A percentile compares a stretch with the other conserved stretches of the same genome.
Evolutionary conservation across 2,113 vertebrate genomes (phyloP).

Genomic region (Ochotona curzoniae): DNA sequence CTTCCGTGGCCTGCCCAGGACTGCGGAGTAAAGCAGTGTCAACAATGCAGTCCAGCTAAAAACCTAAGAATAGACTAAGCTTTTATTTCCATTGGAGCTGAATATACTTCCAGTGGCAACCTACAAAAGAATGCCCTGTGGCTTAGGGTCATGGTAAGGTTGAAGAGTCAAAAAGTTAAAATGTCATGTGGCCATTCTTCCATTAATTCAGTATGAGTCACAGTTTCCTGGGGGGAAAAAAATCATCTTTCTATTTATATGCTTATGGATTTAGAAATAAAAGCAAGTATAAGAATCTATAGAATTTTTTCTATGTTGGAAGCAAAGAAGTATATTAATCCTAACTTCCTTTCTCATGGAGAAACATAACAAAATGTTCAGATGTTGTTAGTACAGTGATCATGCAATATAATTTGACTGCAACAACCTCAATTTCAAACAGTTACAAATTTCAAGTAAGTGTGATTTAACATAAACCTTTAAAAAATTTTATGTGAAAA

Average conservation of each 20-base stretch:
- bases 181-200: not conserved
- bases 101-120: not conserved
- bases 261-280: conserved; percentile 38
- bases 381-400: not conserved
- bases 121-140: conserved; percentile 23
- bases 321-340: conserved; percentile 6
- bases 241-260: not conserved
- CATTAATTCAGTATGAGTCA: not conserved
- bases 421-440: not conserved
- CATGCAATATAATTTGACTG: not conserved
- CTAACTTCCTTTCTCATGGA: not conserved
- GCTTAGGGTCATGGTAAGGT: not conserved
- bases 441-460: not conserved
- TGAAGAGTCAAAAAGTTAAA: not conserved
- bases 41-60: conserved; percentile 36
- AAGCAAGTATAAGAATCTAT: conserved; percentile 2
- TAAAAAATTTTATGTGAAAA: not conserved
- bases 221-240: not conserved
- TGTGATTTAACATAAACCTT: not conserved
- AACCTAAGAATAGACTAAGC: conserved; percentile 5
- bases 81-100: conserved; percentile 67
- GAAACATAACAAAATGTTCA: conserved; percentile 11
- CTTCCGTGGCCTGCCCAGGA: not conserved
- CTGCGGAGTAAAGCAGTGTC: not conserved
- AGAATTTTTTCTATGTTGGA: not conserved